These are phyloP conservation scores for Balearica regulorum DNA, from an alignment of 2,797 vertebrate species.

Conservation along the genomic window DNA sequence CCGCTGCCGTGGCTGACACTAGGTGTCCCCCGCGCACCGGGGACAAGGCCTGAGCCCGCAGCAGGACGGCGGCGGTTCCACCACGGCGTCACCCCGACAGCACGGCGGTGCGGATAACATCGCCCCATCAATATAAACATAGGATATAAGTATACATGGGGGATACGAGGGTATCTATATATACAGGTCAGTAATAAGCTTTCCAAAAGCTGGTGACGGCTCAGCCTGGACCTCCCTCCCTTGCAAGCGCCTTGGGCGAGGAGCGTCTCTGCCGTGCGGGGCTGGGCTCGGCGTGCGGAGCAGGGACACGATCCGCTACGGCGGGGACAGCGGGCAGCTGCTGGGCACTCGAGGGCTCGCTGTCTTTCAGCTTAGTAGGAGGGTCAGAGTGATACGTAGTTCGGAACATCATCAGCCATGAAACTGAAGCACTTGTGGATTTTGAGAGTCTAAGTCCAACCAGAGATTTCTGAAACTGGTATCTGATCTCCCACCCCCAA, in stretches of 20 bases:
- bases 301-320: accelerated
- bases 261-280: background rate
- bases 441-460: background rate
- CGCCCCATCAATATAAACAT: accelerated
- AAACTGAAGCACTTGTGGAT: background rate
- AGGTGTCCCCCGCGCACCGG: too few species aligned
- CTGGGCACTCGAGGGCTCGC: background rate
- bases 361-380: accelerated
- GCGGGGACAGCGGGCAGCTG: background rate
- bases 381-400: background rate
- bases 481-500: background rate
- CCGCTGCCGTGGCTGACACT: too few species aligned
- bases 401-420: background rate
- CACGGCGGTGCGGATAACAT: accelerated
- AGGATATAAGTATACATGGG: too few species aligned
- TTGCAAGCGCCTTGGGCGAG: background rate
- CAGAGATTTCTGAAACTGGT: background rate
- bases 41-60: too few species aligned
- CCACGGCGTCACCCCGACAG: background rate
- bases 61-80: background rate
- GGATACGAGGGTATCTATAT: too few species aligned
- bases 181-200: background rate
- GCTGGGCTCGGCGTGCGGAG: background rate
- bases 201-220: background rate
- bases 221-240: background rate